Evolutionary conservation across 2,797 vertebrate species (phyloP).

Genomic region (Discoglossus pictus): DNA sequence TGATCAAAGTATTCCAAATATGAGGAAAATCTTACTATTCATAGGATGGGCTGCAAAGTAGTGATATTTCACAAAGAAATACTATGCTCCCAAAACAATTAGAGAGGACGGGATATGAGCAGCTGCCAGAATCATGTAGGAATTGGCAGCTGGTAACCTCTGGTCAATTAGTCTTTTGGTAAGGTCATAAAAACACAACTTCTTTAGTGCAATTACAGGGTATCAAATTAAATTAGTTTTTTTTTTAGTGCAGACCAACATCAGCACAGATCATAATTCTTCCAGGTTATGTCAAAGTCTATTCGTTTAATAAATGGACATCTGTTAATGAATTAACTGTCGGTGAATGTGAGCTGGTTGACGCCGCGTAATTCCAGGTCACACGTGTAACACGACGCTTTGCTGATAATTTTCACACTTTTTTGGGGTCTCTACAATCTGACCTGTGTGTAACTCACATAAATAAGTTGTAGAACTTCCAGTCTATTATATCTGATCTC

Average conservation of each 20-base stretch:
- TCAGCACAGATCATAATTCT: not conserved
- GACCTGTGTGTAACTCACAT: slow-evolving; percentile 10
- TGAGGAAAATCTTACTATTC: slow-evolving; percentile 18
- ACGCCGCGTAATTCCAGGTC: slow-evolving; percentile 10
- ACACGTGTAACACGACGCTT: slow-evolving; percentile 1
- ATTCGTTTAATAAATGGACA: slow-evolving; percentile 12
- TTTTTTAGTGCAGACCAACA: slow-evolving; percentile 15
- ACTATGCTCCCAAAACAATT: slow-evolving; percentile 24
- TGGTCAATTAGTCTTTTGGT: not conserved
- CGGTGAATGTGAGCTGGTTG: not conserved
- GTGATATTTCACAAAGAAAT: slow-evolving; percentile 6
- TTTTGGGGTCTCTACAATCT: slow-evolving; percentile 11
- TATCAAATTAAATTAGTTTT: slow-evolving; percentile 13
- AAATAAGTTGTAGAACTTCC: too few relatives aligned
- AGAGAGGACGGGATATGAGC: slow-evolving; percentile 1
- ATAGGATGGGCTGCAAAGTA: slow-evolving; percentile 15
- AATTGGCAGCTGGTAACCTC: slow-evolving; percentile 20
- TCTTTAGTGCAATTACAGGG: slow-evolving; percentile 26
- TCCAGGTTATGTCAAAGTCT: slow-evolving; percentile 30
- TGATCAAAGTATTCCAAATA: not conserved
- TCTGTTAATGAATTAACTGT: slow-evolving; percentile 38
- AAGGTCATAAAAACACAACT: slow-evolving; percentile 22
- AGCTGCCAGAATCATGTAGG: not conserved
- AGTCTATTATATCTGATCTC: too few relatives aligned
- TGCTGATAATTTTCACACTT: slow-evolving; percentile 28